These are phyloP conservation scores for Corythornis madagascariensis DNA, from an alignment of 2,113 vertebrate species.

Conservation along the genomic window DNA sequence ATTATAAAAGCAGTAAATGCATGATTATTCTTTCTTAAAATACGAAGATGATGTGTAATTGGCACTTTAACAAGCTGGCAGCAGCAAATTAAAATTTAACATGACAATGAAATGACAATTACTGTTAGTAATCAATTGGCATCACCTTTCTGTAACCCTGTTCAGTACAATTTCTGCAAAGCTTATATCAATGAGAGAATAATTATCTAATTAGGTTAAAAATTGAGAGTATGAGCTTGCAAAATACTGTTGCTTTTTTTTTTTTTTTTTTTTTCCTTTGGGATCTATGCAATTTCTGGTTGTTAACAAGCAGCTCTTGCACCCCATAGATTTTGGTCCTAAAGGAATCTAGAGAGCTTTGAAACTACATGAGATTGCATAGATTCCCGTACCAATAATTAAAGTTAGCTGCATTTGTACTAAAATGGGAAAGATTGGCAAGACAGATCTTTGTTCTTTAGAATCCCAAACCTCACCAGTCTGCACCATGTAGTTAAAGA, in stretches of 20 bases:
- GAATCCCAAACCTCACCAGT: background rate
- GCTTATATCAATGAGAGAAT: slow-evolving; percentile 5
- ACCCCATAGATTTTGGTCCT: background rate
- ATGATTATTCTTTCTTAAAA: slow-evolving; percentile 68
- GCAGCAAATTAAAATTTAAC: slow-evolving; percentile 69
- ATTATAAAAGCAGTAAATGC: slow-evolving; percentile 70
- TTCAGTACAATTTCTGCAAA: slow-evolving; percentile 20
- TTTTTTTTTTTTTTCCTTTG: background rate
- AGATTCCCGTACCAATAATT: background rate
- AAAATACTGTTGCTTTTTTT: slow-evolving; percentile 28
- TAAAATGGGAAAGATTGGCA: background rate
- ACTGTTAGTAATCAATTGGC: slow-evolving; percentile 61
- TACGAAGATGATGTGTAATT: slow-evolving; percentile 61
- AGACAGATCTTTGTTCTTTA: background rate
- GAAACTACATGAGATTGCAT: background rate
- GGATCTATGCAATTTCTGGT: slow-evolving; percentile 17
- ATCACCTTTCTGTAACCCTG: slow-evolving; percentile 51
- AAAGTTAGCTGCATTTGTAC: background rate
- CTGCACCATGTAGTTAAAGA: background rate
- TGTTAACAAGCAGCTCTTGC: slow-evolving; percentile 29
- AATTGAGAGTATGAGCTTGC: slow-evolving; percentile 16
- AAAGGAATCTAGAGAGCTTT: slow-evolving; percentile 26
- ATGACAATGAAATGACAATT: slow-evolving; percentile 67
- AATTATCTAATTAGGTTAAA: slow-evolving; percentile 47
- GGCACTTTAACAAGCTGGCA: slow-evolving; percentile 60